Conservation (phyloP, 2,113 vertebrate species). For the Neodon shergylaensis region DNA sequence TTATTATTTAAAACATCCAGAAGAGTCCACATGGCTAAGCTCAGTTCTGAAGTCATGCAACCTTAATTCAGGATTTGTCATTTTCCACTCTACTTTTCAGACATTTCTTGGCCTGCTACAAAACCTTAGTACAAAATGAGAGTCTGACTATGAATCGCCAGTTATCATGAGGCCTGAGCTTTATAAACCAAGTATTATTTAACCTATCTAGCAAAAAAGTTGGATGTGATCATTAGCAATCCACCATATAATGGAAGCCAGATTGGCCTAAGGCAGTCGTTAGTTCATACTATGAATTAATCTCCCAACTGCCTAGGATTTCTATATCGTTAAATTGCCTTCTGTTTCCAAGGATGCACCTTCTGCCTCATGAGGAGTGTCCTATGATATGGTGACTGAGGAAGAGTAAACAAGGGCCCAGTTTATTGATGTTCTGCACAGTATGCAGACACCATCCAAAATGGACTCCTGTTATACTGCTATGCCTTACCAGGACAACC, state of each 20-base stretch:
- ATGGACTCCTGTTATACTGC: no score
- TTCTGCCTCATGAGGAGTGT: not conserved
- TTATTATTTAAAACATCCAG: not conserved
- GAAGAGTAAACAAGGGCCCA: not conserved
- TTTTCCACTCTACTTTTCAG: not conserved
- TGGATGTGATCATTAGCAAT: not conserved
- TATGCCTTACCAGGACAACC: not conserved
- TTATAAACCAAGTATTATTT: not conserved
- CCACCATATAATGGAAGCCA: not conserved
- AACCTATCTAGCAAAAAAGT: not conserved
- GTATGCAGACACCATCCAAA: not conserved
- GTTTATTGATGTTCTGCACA: not conserved
- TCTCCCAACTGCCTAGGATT: not conserved
- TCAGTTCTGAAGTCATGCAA: not conserved
- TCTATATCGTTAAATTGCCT: not conserved
- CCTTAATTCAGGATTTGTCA: not conserved
- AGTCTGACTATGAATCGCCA: not conserved
- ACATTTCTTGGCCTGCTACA: not conserved
- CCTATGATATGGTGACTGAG: not conserved
- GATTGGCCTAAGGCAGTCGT: not conserved
- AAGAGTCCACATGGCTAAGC: fast-evolving
- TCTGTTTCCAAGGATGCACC: not conserved
- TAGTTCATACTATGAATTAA: not conserved
- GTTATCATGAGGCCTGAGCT: not conserved
- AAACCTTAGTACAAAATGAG: not conserved